Percentiles rank a stretch among this genome's conserved stretches.
phyloP scores from a whole-genome alignment of 2,113 vertebrate genomes.

The Eclectus roratus region DNA sequence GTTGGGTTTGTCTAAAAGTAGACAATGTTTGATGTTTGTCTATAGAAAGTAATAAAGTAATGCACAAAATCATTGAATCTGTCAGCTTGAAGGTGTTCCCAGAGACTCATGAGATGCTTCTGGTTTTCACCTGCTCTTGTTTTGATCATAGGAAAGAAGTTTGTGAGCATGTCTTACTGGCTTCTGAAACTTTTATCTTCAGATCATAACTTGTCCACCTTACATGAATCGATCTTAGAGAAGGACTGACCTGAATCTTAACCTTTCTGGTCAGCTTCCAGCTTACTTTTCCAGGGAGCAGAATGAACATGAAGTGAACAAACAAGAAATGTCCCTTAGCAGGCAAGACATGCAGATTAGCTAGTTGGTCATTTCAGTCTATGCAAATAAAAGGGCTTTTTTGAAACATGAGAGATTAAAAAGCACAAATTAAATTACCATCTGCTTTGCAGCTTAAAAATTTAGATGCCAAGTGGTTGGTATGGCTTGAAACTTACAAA shows the following conservation, averaged over 20 bases:
- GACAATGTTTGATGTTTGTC: background rate
- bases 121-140: background rate
- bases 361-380: background rate
- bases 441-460: background rate
- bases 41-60: background rate
- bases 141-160: background rate
- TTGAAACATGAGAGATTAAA: background rate
- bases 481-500: background rate
- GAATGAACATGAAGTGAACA: background rate
- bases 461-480: background rate
- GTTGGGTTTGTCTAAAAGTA: background rate
- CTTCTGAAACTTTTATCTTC: background rate
- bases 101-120: background rate
- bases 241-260: background rate
- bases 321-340: background rate
- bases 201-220: background rate
- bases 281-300: background rate
- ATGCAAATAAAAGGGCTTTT: background rate
- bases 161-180: background rate
- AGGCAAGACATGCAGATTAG: background rate
- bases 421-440: background rate
- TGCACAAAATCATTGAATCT: background rate
- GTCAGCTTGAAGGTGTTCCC: background rate
- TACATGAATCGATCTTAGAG: background rate
- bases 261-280: background rate